Percentiles rank a stretch among this genome's conserved stretches.
Conservation (phyloP, 1,140 invertebrate genomes). For the Solenopsis invicta region DNA sequence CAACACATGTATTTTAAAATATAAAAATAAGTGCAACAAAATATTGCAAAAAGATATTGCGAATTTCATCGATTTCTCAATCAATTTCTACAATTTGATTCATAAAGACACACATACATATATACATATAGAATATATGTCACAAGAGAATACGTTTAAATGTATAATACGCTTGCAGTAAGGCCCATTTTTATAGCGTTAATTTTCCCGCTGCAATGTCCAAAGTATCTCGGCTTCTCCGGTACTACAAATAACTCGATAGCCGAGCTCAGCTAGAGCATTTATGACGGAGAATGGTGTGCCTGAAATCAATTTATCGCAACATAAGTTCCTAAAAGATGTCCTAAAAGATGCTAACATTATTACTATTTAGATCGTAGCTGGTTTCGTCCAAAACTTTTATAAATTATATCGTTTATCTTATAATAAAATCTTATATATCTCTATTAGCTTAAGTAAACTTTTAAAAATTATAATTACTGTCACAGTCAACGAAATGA, state of each 20-base stretch:
- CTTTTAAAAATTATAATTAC: constrained; percentile 1
- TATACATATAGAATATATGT: background rate
- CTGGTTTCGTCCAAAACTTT: background rate
- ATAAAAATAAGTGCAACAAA: background rate
- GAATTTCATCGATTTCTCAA: constrained; percentile 4
- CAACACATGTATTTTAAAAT: background rate
- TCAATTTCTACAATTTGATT: constrained; percentile 15
- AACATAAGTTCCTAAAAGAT: constrained; percentile 40
- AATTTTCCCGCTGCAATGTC: constrained; percentile 92
- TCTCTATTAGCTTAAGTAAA: constrained; percentile 13
- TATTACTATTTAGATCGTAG: background rate
- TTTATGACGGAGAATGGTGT: constrained; percentile 90
- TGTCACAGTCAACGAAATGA: background rate
- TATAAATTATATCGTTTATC: constrained; percentile 1
- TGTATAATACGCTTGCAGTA: constrained; percentile 7
- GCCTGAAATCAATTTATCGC: constrained; percentile 82
- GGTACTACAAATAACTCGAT: constrained; percentile 91
- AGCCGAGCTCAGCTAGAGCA: constrained; percentile 91
- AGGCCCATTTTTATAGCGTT: constrained; percentile 64
- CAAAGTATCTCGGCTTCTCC: constrained; percentile 93
- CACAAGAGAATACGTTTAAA: background rate
- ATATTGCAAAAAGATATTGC: background rate
- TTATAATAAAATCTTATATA: background rate
- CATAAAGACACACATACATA: background rate
- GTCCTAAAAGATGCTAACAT: background rate